Evolutionary conservation across 1,140 invertebrate species (phyloP), one percentile per base, ranked within the genome.

Genomic region (Pararge aegeria): DNA sequence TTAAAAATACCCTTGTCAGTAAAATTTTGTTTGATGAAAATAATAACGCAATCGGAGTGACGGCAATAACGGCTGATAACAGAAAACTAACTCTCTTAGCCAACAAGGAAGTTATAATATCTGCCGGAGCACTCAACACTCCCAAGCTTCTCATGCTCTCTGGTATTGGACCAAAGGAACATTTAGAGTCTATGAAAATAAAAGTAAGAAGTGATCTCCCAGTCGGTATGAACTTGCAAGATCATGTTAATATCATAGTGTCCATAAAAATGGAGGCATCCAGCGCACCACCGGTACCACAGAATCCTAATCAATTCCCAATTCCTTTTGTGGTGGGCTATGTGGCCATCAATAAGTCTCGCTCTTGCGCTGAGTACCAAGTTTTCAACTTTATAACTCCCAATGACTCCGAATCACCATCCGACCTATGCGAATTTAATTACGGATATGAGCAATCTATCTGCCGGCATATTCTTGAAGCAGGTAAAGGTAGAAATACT

Each of bases 201-300:
- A 80, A 84, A 0, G 90, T 94, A 0, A 77, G 91, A 5, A 89
- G 92, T 15, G 90, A 95, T 71, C 80, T 95, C 13, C 93, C 93
- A 0, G 95, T 96, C 4, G 95, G 95, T 0, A 82, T 92, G 50
- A 95, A 95, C 79, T 80, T 95, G 6, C 94, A 94, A 19, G 94
- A 95, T 70, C 94, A 95, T 73, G 21, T 12, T 15, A 24, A 12
- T 7, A 12, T 10, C 10, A 3, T 6, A n/a, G 30, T 34, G 12
- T 7, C 30, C 12, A 12, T 34, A 3, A 34, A 34, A 34, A 34
- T 34, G 30, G 30, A 34, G 0, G n/a, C 1, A 0, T 34, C 30
- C 30, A 34, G 1, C 30, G 30, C 30, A 34, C 7, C 7, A 12
- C 7, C 9, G 1, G 10, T 3, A 10, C 30, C 30, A 3, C 1